Percentiles rank a stretch among this genome's conserved stretches.
Conservation (phyloP, 1,140 invertebrate genomes). For the Laupala kohalensis region DNA sequence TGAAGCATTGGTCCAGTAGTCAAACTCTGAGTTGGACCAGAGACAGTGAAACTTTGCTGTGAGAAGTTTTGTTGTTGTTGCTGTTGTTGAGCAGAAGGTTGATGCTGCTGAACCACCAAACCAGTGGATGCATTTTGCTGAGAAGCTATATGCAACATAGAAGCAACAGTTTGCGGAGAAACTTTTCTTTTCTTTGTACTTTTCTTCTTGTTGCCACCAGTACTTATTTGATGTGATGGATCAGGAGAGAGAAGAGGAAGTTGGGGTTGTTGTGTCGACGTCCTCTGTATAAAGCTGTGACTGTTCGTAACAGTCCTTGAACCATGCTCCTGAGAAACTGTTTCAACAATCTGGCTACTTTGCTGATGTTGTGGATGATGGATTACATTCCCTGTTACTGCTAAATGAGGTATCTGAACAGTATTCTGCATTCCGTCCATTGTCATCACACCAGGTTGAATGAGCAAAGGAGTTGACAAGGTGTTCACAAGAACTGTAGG, state of each 20-base stretch:
- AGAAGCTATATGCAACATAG: conserved; percentile 57
- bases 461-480: conserved; percentile 56
- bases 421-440: conserved; percentile 49
- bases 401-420: conserved; percentile 41
- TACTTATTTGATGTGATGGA: neutral
- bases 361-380: conserved; percentile 3
- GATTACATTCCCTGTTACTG: conserved; percentile 31
- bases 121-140: conserved; percentile 31
- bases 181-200: conserved; percentile 56
- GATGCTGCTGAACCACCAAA: conserved; percentile 19
- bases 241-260: conserved; percentile 43
- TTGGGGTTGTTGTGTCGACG: conserved; percentile 24
- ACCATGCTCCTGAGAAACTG: conserved; percentile 9
- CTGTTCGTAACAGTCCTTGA: conserved; percentile 24
- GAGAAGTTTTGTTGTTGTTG: conserved; percentile 19
- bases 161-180: conserved; percentile 52
- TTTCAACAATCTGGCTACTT: conserved; percentile 8
- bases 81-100: neutral
- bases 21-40: conserved; percentile 4
- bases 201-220: conserved; percentile 35
- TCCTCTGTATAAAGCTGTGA: conserved; percentile 13
- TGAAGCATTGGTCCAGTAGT: conserved; percentile 32
- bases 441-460: conserved; percentile 56
- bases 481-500: conserved; percentile 71
- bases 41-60: conserved; percentile 18